phyloP scores from a whole-genome alignment of 2,888 invertebrate species.

The Adelognathus sp. region DNA sequence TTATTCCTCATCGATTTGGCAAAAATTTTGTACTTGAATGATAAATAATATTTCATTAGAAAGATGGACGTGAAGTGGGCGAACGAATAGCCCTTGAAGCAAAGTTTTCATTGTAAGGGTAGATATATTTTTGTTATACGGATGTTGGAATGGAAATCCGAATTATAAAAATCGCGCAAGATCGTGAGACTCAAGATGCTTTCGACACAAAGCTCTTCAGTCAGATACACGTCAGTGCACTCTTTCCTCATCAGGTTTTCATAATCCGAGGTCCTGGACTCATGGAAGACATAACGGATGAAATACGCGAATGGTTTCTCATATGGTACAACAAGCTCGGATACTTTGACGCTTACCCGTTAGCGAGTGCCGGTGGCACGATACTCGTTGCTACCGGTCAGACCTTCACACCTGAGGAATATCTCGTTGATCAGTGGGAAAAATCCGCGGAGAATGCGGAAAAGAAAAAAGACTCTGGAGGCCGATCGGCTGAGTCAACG shows the following conservation, averaged over 20 bases:
- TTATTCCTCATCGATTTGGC: too few species aligned
- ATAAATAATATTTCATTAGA: too few species aligned
- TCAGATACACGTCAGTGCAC: too few species aligned
- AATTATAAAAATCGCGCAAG: too few species aligned
- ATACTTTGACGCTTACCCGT: constrained; percentile 88
- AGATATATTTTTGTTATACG: too few species aligned
- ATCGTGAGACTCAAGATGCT: too few species aligned
- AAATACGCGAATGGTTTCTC: constrained; percentile 89
- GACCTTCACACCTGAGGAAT: constrained; percentile 85
- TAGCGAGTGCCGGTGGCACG: constrained; percentile 87
- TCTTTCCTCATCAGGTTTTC: constrained; percentile 65
- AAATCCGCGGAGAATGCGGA: constrained; percentile 65
- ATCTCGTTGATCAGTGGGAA: constrained; percentile 78
- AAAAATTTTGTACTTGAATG: too few species aligned
- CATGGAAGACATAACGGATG: constrained; percentile 89
- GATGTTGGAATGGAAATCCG: too few species aligned
- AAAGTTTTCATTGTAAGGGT: too few species aligned
- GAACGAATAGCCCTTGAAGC: too few species aligned
- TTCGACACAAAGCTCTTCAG: too few species aligned
- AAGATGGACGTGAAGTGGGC: too few species aligned
- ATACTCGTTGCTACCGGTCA: constrained; percentile 84
- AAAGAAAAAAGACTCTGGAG: constrained; percentile 57
- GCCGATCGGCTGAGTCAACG: neutral
- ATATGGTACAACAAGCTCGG: constrained; percentile 84
- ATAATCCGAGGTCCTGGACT: constrained; percentile 81